phyloP scores from a whole-genome alignment of 35 echinoderm and acorn worm species.

The Diadema setosum region DNA sequence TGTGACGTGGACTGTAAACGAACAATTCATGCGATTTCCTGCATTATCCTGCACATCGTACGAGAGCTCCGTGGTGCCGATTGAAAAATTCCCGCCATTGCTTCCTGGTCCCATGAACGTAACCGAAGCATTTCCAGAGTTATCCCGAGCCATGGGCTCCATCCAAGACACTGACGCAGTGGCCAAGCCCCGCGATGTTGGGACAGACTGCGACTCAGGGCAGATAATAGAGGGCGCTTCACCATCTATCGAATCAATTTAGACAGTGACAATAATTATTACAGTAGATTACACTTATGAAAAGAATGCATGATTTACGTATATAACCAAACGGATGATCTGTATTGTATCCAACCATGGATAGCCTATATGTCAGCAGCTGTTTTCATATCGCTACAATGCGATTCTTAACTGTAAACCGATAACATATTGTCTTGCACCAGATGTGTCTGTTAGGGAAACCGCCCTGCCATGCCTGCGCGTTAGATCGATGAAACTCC shows the following conservation, averaged over 20 bases:
- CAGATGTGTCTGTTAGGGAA: too few relatives aligned
- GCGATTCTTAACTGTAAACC: too few relatives aligned
- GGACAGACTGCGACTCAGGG: neutral
- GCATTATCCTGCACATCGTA: neutral
- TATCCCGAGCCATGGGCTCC: neutral
- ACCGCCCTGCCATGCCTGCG: too few relatives aligned
- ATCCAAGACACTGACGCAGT: neutral
- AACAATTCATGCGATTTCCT: neutral
- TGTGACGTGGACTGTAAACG: neutral
- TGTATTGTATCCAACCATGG: neutral
- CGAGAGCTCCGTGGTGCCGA: neutral
- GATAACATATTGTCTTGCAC: too few relatives aligned
- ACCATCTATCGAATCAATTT: neutral
- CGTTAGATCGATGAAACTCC: too few relatives aligned
- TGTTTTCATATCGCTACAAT: neutral
- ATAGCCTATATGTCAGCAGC: neutral
- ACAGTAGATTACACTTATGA: neutral
- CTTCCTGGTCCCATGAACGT: neutral
- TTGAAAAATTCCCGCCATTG: neutral
- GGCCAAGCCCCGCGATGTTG: neutral
- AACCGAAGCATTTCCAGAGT: neutral
- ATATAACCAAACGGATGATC: neutral
- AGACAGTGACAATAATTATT: neutral
- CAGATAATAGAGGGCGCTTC: neutral
- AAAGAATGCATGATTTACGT: neutral